A percentile compares a stretch with the other conserved stretches of the same genome.
phyloP scores from a whole-genome alignment of 2,113 vertebrate species.

The Notarius lentiginosus region DNA sequence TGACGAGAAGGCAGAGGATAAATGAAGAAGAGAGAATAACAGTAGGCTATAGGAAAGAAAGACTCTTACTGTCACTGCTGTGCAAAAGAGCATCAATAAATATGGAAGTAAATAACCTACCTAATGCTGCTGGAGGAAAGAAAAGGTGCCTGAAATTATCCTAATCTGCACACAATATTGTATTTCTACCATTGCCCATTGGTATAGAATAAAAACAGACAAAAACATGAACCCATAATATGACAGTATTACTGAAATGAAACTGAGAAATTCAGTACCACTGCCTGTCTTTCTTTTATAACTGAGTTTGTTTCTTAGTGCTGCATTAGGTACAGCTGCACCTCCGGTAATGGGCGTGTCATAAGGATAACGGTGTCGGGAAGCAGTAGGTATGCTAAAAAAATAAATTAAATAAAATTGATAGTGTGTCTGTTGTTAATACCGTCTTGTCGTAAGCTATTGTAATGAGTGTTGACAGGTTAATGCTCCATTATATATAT shows the following conservation, averaged over 20 bases:
- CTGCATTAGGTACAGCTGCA: conserved; percentile 15
- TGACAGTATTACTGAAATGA: too few relatives aligned
- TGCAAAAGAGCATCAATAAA: not conserved
- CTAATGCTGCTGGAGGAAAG: not conserved
- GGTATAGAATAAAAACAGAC: not conserved
- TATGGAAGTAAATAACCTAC: not conserved
- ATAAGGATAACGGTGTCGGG: not conserved
- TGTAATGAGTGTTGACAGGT: not conserved
- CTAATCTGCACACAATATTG: too few relatives aligned
- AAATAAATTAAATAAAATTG: too few relatives aligned
- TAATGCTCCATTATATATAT: not conserved
- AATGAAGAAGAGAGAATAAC: not conserved
- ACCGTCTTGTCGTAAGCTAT: not conserved
- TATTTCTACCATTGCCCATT: not conserved
- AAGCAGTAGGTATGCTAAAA: not conserved
- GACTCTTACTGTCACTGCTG: not conserved
- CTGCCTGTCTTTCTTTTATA: conserved; percentile 12
- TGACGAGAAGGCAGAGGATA: conserved; percentile 16
- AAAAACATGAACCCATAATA: not conserved
- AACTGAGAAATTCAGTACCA: not conserved
- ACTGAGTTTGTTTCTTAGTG: not conserved
- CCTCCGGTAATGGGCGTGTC: conserved; percentile 25
- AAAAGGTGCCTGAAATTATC: not conserved
- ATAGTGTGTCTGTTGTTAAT: not conserved
- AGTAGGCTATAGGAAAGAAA: too few relatives aligned